These are phyloP conservation scores for Eubasilissa splendida DNA, from an alignment of 2,888 invertebrate species.

Conservation along the genomic window DNA sequence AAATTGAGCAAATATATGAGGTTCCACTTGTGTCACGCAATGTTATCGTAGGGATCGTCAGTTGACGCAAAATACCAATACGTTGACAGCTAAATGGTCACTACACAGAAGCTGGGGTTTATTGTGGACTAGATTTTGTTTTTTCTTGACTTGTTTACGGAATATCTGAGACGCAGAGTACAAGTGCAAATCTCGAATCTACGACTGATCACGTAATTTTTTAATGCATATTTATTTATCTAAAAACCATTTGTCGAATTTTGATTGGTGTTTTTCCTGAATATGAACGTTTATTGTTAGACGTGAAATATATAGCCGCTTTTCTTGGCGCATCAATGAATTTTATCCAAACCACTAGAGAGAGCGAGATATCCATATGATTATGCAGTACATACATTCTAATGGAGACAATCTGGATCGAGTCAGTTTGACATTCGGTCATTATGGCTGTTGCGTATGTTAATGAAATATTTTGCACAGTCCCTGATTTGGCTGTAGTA, in stretches of 20 bases:
- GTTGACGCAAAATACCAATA: not conserved
- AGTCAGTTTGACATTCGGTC: constrained; percentile 8
- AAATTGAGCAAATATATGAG: not conserved
- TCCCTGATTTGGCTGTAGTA: too few relatives aligned
- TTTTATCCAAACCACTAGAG: too few relatives aligned
- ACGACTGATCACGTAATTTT: constrained; percentile 30
- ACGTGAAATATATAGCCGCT: constrained; percentile 47
- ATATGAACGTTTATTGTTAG: constrained; percentile 45
- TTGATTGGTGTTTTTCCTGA: constrained; percentile 63
- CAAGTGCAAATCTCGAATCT: not conserved
- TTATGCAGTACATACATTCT: too few relatives aligned
- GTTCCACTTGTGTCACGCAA: not conserved
- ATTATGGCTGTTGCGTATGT: constrained; percentile 29
- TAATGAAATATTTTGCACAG: not conserved
- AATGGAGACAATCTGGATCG: constrained; percentile 6
- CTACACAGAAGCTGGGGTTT: not conserved
- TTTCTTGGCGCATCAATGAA: too few relatives aligned
- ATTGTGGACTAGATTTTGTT: too few relatives aligned
- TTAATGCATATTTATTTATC: constrained; percentile 56
- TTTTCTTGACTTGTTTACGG: too few relatives aligned
- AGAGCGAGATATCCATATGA: too few relatives aligned
- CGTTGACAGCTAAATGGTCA: not conserved
- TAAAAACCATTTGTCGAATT: constrained; percentile 69
- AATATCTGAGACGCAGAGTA: not conserved
- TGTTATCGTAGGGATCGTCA: not conserved